Evolutionary conservation across 2,888 invertebrate genomes (phyloP).

Genomic region (Pachydiplax longipennis): DNA sequence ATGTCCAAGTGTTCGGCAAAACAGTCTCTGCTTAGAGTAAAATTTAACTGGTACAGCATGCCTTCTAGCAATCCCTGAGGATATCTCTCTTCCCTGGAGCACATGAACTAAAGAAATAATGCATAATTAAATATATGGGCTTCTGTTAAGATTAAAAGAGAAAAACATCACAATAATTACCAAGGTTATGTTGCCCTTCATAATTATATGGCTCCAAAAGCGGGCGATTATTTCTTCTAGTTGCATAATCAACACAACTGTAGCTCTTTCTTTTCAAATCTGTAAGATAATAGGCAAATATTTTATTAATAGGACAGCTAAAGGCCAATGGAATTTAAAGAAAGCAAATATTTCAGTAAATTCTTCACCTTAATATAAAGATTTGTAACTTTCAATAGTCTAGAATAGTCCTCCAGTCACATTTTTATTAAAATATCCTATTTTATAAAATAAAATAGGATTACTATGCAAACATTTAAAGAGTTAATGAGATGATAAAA

Average conservation of each 20-base stretch:
- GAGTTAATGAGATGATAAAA: too few relatives aligned
- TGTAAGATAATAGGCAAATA: constrained; percentile 48
- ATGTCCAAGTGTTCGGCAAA: constrained; percentile 89
- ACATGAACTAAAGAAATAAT: constrained; percentile 63
- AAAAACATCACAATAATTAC: constrained; percentile 58
- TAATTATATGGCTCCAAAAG: constrained; percentile 61
- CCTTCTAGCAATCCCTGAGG: constrained; percentile 68
- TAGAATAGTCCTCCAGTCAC: too few relatives aligned
- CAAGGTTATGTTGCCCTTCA: constrained; percentile 64
- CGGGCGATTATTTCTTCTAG: constrained; percentile 66
- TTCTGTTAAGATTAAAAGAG: constrained; percentile 3
- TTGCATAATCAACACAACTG: constrained; percentile 62
- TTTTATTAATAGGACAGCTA: too few relatives aligned
- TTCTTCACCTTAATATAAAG: too few relatives aligned
- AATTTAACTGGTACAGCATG: constrained; percentile 69
- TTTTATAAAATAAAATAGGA: too few relatives aligned
- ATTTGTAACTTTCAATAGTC: too few relatives aligned
- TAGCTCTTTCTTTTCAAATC: constrained; percentile 54
- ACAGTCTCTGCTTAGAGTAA: constrained; percentile 73
- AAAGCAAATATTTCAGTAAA: too few relatives aligned
- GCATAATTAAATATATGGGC: constrained; percentile 1
- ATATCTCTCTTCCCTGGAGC: constrained; percentile 71
- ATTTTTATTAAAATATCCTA: too few relatives aligned
- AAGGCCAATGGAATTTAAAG: too few relatives aligned
- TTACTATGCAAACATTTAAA: too few relatives aligned